A percentile compares a stretch with the other conserved stretches of the same genome.
phyloP scores from a whole-genome alignment of 2,797 vertebrate genomes.

The Anabacerthia variegaticeps region DNA sequence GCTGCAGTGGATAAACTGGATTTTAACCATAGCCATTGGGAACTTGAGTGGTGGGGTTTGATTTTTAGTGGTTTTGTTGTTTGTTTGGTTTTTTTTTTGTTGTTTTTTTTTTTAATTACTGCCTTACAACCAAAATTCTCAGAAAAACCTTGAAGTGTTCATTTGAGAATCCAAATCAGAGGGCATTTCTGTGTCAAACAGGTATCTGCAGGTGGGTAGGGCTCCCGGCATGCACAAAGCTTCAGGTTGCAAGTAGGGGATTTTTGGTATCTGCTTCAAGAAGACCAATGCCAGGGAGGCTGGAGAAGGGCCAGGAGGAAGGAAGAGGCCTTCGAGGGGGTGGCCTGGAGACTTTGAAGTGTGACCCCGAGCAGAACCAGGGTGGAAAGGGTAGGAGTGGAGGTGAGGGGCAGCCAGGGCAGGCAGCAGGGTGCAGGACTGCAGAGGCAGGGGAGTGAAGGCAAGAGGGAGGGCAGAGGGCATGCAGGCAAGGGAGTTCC shows the following conservation, averaged over 20 bases:
- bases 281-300: not conserved
- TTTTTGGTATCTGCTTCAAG: conserved; percentile 4
- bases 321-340: not conserved
- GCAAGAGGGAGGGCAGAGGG: not conserved
- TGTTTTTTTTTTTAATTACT: not conserved
- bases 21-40: not conserved
- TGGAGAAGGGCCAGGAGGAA: conserved; percentile 50
- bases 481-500: not conserved
- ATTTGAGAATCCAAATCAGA: not conserved
- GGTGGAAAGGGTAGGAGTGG: not conserved
- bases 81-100: not conserved
- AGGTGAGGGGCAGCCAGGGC: rapidly evolving
- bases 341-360: not conserved
- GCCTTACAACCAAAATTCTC: not conserved
- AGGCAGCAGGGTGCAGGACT: not conserved
- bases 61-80: not conserved
- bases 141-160: not conserved
- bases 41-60: not conserved
- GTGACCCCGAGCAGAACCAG: not conserved
- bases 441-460: not conserved
- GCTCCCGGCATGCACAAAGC: not conserved
- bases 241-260: not conserved
- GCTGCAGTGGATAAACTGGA: not conserved
- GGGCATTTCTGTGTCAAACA: conserved; percentile 3
- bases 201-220: conserved; percentile 4